These are phyloP conservation scores for Natrix natrix DNA, from an alignment of 2,797 vertebrate genomes.

Conservation along the genomic window DNA sequence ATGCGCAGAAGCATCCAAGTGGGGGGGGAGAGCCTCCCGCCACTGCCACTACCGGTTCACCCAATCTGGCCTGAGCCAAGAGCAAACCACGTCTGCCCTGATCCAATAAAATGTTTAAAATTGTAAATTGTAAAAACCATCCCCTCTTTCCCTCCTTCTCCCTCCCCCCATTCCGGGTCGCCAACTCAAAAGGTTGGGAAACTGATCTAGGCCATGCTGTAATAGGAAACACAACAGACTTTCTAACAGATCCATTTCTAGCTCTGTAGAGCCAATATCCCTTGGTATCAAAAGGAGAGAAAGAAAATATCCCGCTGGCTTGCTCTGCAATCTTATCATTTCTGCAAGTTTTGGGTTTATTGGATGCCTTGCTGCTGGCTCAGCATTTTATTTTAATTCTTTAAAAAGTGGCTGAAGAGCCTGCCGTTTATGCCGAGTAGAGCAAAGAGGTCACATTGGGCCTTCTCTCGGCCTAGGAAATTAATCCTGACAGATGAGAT, in stretches of 20 bases:
- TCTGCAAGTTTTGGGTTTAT: conserved; percentile 65
- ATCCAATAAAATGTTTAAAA: no score
- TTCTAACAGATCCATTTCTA: conserved; percentile 63
- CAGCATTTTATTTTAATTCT: conserved; percentile 57
- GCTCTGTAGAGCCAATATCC: conserved; percentile 68
- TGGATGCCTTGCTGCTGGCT: conserved; percentile 54
- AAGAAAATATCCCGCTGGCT: conserved; percentile 59
- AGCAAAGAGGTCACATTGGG: conserved; percentile 47
- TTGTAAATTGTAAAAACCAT: no score
- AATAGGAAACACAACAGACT: conserved; percentile 62
- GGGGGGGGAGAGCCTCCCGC: no score
- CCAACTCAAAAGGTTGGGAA: no score
- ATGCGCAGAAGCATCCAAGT: no score
- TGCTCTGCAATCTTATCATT: conserved; percentile 60
- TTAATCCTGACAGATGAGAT: conserved; percentile 43
- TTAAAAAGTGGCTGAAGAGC: conserved; percentile 62
- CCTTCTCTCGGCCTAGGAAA: conserved; percentile 55
- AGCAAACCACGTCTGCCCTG: no score
- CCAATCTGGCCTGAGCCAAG: no score
- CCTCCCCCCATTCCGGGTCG: no score
- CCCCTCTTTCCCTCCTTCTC: no score
- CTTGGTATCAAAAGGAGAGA: conserved; percentile 66
- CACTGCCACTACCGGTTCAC: no score
- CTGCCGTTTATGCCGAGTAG: conserved; percentile 39
- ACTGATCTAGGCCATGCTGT: conserved; percentile 53